Conservation (phyloP, 1,140 invertebrate species). For the Hydropsyche tenuis region DNA sequence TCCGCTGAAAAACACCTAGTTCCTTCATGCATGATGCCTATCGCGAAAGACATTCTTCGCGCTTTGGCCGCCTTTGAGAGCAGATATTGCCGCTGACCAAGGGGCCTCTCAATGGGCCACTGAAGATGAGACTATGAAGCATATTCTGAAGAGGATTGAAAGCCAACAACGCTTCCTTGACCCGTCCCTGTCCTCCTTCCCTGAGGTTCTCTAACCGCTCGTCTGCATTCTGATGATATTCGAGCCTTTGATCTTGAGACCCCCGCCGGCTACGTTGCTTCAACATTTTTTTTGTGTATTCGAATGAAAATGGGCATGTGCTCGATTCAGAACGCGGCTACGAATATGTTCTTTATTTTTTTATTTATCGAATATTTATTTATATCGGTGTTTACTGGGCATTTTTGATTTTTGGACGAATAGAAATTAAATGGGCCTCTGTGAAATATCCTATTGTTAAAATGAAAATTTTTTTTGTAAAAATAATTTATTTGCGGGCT, state of each 20-base stretch:
- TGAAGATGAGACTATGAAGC: constrained; percentile 12
- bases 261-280: neutral
- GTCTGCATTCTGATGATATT: constrained; percentile 7
- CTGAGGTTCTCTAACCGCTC: neutral
- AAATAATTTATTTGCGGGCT: no score
- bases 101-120: neutral
- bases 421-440: no score
- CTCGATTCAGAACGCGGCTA: no score
- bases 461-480: no score
- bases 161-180: neutral
- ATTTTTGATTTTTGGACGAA: no score
- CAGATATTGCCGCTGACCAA: constrained; percentile 10
- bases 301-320: no score
- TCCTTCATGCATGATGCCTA: neutral
- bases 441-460: no score
- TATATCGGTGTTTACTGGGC: no score
- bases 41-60: constrained; percentile 23
- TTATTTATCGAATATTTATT: no score
- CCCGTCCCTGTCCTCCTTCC: neutral
- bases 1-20: no score
- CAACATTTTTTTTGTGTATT: constrained; percentile 9
- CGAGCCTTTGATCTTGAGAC: constrained; percentile 9
- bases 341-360: no score
- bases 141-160: constrained; percentile 21
- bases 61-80: neutral